Evolutionary conservation across 2,113 vertebrate species (phyloP), one percentile per base, ranked within the genome.

Genomic region (Hippocampus mohnikei): DNA sequence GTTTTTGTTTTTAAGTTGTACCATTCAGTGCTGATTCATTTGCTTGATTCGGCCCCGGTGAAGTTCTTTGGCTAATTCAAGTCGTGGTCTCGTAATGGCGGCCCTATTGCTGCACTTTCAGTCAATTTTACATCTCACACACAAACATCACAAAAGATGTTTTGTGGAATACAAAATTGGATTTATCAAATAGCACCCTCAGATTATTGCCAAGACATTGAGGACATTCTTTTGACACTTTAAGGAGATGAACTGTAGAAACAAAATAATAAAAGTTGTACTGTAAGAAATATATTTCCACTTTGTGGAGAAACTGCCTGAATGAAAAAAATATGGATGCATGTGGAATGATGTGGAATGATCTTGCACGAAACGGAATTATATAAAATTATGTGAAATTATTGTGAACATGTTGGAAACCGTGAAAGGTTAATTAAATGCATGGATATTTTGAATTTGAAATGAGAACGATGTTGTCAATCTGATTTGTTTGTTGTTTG

Each of bases 221-320:
- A 69, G 29, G 11, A 8, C 18, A 48, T 52, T 70, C 41, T 67
- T 42, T 59, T 60, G 21, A 53, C 27, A 15, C 48, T 67, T 67
- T 3, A 13, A n/a, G 27, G 20, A 67, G 21, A 53, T 53, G 41
- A 44, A 20, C 37, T 44, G 13, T 23, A 46, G 20, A 7, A 18
- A 58, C 4, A 33, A 33, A 33, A n/a, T n/a, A 33, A 33, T 33
- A 0, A 33, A 33, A 58, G 23, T 29, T 13, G 11, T 15, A 58
- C 21, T 53, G 20, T 40, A 27, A 60, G 23, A 60, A 44, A 40
- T 44, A 44, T 13, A 44, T 44, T 44, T 44, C 10, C 42, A 44
- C 13, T 44, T 44, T 44, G 2, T 44, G 12, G 10, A 12, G 12
- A 44, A 44, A 44, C 13, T 44, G 13, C 12, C 2, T 44, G 42